These are phyloP conservation scores for Pagrus major DNA, from an alignment of 2,113 vertebrate species.

Conservation along the genomic window DNA sequence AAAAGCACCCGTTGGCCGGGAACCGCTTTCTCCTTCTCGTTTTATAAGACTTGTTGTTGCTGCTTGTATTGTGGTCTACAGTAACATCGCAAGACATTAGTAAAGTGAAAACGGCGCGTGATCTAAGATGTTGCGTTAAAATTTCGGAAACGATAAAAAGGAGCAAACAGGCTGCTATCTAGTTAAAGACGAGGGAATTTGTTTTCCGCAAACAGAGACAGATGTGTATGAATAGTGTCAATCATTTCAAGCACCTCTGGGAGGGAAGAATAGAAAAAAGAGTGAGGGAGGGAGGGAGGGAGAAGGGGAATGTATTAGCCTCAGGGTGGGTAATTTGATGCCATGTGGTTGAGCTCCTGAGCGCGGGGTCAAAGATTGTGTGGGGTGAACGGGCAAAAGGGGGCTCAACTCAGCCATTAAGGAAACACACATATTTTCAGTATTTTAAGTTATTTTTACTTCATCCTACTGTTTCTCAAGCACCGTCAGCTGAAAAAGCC, in stretches of 20 bases:
- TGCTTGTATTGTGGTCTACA: constrained; percentile 50
- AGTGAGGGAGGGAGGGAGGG: constrained; percentile 19
- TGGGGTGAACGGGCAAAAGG: constrained; percentile 50
- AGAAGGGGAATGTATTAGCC: constrained; percentile 40
- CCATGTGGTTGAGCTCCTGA: constrained; percentile 64
- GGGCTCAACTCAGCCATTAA: constrained; percentile 26
- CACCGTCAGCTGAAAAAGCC: background rate
- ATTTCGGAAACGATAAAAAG: constrained; percentile 44
- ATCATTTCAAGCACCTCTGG: constrained; percentile 62
- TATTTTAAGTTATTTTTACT: constrained; percentile 11
- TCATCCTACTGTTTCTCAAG: background rate
- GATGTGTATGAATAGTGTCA: constrained; percentile 51
- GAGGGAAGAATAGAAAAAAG: constrained; percentile 38
- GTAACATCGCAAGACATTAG: constrained; percentile 24
- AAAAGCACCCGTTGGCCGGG: constrained; percentile 64
- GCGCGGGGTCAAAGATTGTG: constrained; percentile 64
- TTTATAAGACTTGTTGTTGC: constrained; percentile 46
- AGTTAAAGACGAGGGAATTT: constrained; percentile 17
- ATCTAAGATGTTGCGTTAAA: constrained; percentile 14
- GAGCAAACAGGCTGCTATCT: background rate
- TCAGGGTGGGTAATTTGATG: constrained; percentile 74
- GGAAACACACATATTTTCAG: constrained; percentile 16
- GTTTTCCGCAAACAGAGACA: constrained; percentile 15
- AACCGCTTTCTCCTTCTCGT: constrained; percentile 41
- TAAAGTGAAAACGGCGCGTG: constrained; percentile 4